Evolutionary conservation across 2,797 vertebrate species (phyloP), one percentile per base, ranked within the genome.

Genomic region (Chiloscyllium punctatum): DNA sequence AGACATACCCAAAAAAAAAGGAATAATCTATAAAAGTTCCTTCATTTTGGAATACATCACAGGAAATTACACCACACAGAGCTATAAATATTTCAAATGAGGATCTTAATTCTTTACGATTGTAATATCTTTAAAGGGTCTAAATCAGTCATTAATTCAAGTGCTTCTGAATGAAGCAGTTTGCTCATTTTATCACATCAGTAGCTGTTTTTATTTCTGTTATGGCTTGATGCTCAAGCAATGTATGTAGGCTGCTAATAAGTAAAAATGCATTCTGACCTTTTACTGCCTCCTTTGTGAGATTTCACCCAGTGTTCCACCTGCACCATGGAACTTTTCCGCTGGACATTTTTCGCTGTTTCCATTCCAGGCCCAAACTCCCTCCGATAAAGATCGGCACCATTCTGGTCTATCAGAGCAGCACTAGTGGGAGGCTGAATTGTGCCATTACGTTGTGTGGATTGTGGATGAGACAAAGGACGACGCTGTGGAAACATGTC

Each of bases 291-390:
- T 95, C 97, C 98, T 98, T 99, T 99, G 96, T 99, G 99, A 96
- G 98, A 97, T 97, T 99, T 99, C 66, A 99, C 98, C 99, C 99
- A 99, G 95, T 99, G 98, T 96, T 99, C 98, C 97, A 99, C 98
- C 96, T 99, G 99, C 97, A 98, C 98, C 97, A 99, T 97, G 27
- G 97, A 97, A 90, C 97, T 99, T 97, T 98, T 99, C 97, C 98
- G 98, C 97, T 99, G 99, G 96, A 98, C 98, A 51, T 98, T 98
- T 97, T 99, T 99, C 96, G 99, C 98, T 4, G 97, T 96, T 96
- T 98, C 98, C 37, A 97, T 96, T 92, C 97, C 98, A 30, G 98
- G 96, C 96, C 98, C 97, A 95, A 98, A 97, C 57, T 97, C 98
- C 96, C 98, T 98, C 97, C 98, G 98, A 97, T 98, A 98, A 0